Evolutionary conservation across 2,113 vertebrate genomes (phyloP).

Genomic region (Gopherus flavomarginatus): DNA sequence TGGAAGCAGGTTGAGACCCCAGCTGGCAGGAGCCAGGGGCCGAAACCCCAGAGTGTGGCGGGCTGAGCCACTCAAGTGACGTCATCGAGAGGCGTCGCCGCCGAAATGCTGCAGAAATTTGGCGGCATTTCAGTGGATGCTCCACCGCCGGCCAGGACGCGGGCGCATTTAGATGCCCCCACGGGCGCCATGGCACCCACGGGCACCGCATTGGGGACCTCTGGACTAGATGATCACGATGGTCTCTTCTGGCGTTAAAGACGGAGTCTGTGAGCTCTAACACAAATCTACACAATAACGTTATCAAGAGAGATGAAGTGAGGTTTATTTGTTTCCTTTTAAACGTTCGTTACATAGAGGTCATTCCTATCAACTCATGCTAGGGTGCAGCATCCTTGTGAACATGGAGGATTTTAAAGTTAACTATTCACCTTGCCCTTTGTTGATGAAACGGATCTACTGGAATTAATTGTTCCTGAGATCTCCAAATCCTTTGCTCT

Average conservation of each 20-base stretch:
- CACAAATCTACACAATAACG: background rate
- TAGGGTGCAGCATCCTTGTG: background rate
- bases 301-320: background rate
- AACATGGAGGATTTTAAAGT: background rate
- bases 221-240: too few species aligned
- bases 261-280: background rate
- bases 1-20: too few species aligned
- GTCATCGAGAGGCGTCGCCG: too few species aligned
- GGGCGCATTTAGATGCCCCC: too few species aligned
- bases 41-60: too few species aligned
- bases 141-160: too few species aligned
- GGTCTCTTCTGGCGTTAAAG: background rate
- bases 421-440: conserved; percentile 17
- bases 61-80: too few species aligned
- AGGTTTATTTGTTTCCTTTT: background rate
- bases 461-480: background rate
- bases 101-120: too few species aligned
- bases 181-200: too few species aligned
- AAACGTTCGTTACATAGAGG: background rate
- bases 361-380: background rate
- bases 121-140: too few species aligned
- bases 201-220: too few species aligned
- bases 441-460: conserved; percentile 17
- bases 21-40: too few species aligned
- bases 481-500: conserved; percentile 13